Percentiles rank a stretch among this genome's conserved stretches.
phyloP scores from a whole-genome alignment of 64 coral and sea anemone genomes.

The Montipora foliosa region DNA sequence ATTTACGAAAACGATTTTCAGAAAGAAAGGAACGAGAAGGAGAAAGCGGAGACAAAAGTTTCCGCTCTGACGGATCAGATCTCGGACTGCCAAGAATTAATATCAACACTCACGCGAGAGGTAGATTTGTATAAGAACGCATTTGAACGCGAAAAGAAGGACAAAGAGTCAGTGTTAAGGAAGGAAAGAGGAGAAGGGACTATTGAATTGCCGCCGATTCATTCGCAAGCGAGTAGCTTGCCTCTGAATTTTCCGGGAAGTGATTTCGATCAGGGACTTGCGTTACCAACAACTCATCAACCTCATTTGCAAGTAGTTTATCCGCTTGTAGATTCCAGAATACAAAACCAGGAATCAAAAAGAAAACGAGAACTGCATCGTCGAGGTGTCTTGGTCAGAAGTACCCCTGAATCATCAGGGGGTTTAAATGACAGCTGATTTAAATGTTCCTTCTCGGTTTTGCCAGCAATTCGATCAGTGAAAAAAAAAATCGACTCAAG shows the following conservation, averaged over 20 bases:
- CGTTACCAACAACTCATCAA: conserved; percentile 30
- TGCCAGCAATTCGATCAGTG: neutral
- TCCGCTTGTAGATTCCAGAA: conserved; percentile 73
- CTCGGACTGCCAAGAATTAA: conserved; percentile 84
- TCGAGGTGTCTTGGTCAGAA: conserved; percentile 81
- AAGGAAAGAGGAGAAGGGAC: neutral
- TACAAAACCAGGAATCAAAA: conserved; percentile 63
- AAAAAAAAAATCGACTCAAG: neutral
- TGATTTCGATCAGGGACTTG: conserved; percentile 19
- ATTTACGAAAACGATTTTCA: conserved; percentile 94
- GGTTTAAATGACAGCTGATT: conserved; percentile 70
- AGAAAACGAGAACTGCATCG: conserved; percentile 87
- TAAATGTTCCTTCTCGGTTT: neutral
- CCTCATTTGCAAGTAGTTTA: conserved; percentile 88
- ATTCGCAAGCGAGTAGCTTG: neutral
- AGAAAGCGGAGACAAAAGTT: conserved; percentile 79
- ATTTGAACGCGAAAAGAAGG: conserved; percentile 86
- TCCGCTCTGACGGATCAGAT: conserved; percentile 68
- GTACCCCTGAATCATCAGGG: conserved; percentile 65
- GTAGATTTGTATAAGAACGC: conserved; percentile 91
- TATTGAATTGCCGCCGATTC: neutral
- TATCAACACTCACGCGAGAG: conserved; percentile 78
- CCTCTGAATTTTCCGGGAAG: conserved; percentile 35
- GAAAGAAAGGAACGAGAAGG: conserved; percentile 84
- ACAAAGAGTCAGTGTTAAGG: conserved; percentile 72